Evolutionary conservation across 2,888 invertebrate genomes (phyloP).

Genomic region (Hyposoter didymator): DNA sequence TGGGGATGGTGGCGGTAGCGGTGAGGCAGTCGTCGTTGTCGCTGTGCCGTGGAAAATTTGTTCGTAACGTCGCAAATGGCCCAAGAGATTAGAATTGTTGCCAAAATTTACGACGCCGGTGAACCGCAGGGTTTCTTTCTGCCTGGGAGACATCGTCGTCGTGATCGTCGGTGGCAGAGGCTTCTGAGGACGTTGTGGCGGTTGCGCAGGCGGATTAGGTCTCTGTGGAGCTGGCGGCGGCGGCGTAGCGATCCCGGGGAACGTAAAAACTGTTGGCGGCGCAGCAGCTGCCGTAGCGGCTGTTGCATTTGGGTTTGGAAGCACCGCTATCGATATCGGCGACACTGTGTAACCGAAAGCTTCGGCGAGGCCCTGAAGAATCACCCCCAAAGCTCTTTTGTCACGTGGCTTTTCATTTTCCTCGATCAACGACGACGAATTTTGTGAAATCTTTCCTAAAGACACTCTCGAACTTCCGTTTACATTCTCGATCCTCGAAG

Average conservation of each 20-base stretch:
- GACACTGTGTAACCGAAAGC: conserved; percentile 80
- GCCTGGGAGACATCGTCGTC: conserved; percentile 69
- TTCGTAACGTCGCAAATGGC: conserved; percentile 81
- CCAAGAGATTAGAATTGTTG: conserved; percentile 77
- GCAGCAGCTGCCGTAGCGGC: conserved; percentile 56
- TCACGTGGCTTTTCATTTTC: conserved; percentile 73
- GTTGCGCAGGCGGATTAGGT: conserved; percentile 35
- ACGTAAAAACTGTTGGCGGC: conserved; percentile 42
- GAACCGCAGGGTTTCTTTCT: conserved; percentile 79
- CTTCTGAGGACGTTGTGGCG: conserved; percentile 25
- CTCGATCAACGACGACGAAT: conserved; percentile 12
- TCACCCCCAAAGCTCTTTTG: conserved; percentile 80
- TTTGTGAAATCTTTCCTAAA: conserved; percentile 21
- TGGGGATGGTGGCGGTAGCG: conserved; percentile 27
- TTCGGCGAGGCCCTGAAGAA: conserved; percentile 80
- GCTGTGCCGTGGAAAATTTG: conserved; percentile 77
- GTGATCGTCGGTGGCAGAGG: conserved; percentile 47
- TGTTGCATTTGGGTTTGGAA: conserved; percentile 75
- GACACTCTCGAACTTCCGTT: not conserved
- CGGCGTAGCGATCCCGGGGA: conserved; percentile 59
- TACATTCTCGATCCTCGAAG: not conserved
- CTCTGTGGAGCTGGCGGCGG: conserved; percentile 30
- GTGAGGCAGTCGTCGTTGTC: conserved; percentile 55
- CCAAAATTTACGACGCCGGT: conserved; percentile 82
- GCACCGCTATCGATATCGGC: conserved; percentile 77